A percentile compares a stretch with the other conserved stretches of the same genome.
These are phyloP conservation scores for Pterobdella sp. DNA, from an alignment of 2,888 invertebrate genomes.

Conservation along the genomic window DNA sequence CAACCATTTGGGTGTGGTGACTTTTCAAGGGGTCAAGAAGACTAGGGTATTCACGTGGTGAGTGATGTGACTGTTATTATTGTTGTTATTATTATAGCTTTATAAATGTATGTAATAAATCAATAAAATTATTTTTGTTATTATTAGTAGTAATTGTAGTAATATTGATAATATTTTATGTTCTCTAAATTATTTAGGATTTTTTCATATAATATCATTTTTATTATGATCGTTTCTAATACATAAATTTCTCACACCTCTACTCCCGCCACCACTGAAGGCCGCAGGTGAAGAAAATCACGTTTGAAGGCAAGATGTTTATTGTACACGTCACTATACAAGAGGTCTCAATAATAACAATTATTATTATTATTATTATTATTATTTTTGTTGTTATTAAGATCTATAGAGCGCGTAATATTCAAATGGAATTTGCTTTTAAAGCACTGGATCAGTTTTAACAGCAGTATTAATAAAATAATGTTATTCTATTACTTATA, in stretches of 20 bases:
- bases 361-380: neutral
- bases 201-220: no score
- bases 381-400: neutral
- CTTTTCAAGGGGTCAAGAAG: slow-evolving; percentile 84
- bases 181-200: no score
- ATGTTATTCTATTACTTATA: neutral
- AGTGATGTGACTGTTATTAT: slow-evolving; percentile 29
- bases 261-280: slow-evolving; percentile 42
- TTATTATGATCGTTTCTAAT: no score
- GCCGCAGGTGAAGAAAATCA: slow-evolving; percentile 82
- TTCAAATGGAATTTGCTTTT: no score
- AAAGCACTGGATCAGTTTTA: no score
- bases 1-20: slow-evolving; percentile 86
- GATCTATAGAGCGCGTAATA: neutral
- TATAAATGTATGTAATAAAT: no score
- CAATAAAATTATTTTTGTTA: neutral
- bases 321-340: slow-evolving; percentile 85
- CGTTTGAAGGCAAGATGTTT: slow-evolving; percentile 95
- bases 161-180: neutral
- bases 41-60: slow-evolving; percentile 91
- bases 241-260: no score
- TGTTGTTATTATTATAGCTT: slow-evolving; percentile 9
- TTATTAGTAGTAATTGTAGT: neutral
- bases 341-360: slow-evolving; percentile 60
- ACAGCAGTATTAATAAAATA: neutral